Evolutionary conservation across 2,113 vertebrate genomes (phyloP), one percentile per base, ranked within the genome.

Genomic region (Myotis yumanensis): DNA sequence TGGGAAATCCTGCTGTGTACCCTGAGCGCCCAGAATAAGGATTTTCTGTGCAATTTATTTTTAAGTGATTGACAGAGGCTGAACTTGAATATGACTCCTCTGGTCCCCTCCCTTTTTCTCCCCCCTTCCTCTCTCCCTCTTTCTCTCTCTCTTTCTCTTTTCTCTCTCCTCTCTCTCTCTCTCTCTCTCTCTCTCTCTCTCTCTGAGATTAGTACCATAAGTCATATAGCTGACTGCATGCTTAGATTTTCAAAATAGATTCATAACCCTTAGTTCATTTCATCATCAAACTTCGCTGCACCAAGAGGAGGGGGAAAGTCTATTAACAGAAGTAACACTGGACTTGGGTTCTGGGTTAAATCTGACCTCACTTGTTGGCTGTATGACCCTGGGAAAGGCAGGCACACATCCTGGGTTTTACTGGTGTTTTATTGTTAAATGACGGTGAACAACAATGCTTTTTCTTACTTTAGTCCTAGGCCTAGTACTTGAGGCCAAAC

Each of bases 1-100:
- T 52, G 11, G 35, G 23, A 57, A 87, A 6, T 17, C 1, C 17
- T 43, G 2, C 0, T 43, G 2, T 51, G 1, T 4, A 14, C 22
- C 28, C 18, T 25, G 7, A 22, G 11, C 6, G 20, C 11, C 2
- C 5, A 23, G 8, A 3, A 62, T 4, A 4, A 72, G 46, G 68
- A 76, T 46, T 72, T 93, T 1, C 46, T 40, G 3, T 11, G 16
- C 1, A 48, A 23, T 62, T 79, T 93, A 30, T 35, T 79, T 73
- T 68, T 64, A 93, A 69, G 32, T 54, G n/a, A 81, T 76, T 75
- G 11, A 46, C 32, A 79, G 16, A 91, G 4, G 4, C 7, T 94
- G 11, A 82, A 77, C 25, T 11, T 22, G 40, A 93, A 88, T 54
- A 25, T 4, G 35, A 35, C 8, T 20, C n/a, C 20, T 25, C 35